Percentiles rank a stretch among this genome's conserved stretches.
These are phyloP conservation scores for Triplophysa rosa DNA, from an alignment of 2,113 vertebrate species.

Conservation along the genomic window DNA sequence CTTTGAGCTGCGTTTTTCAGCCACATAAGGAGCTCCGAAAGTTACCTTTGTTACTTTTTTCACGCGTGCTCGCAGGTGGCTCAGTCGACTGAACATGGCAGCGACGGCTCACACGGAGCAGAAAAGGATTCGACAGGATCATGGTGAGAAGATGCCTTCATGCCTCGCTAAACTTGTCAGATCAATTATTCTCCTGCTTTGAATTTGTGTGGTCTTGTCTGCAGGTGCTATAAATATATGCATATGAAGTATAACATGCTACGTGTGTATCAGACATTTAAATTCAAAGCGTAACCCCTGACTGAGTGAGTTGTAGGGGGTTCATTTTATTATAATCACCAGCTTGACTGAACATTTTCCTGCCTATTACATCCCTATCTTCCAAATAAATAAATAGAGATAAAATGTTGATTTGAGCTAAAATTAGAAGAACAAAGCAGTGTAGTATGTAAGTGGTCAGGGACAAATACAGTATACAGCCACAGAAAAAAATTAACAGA, in stretches of 20 bases:
- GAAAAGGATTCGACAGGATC: conserved; percentile 92
- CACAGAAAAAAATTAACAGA: no score
- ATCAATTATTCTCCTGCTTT: conserved; percentile 45
- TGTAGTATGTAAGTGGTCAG: no score
- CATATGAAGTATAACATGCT: conserved; percentile 25
- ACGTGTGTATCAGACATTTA: not conserved
- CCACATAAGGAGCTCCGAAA: conserved; percentile 52
- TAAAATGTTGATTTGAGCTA: no score
- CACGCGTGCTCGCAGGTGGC: conserved; percentile 82
- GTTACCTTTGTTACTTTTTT: conserved; percentile 53
- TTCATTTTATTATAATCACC: no score
- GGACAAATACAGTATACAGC: no score
- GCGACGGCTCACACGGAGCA: conserved; percentile 91
- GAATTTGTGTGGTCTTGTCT: conserved; percentile 16
- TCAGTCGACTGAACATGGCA: conserved; percentile 95
- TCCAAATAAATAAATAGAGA: no score
- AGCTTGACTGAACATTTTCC: no score
- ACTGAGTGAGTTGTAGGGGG: no score
- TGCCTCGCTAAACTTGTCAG: conserved; percentile 36
- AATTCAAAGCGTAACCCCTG: not conserved
- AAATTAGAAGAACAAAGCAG: no score
- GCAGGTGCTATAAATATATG: conserved; percentile 22
- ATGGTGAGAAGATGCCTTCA: conserved; percentile 80
- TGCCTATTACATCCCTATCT: no score
- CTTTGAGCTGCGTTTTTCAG: conserved; percentile 2